These are phyloP conservation scores for Takifugu flavidus DNA, from an alignment of 2,113 vertebrate species.

Conservation along the genomic window DNA sequence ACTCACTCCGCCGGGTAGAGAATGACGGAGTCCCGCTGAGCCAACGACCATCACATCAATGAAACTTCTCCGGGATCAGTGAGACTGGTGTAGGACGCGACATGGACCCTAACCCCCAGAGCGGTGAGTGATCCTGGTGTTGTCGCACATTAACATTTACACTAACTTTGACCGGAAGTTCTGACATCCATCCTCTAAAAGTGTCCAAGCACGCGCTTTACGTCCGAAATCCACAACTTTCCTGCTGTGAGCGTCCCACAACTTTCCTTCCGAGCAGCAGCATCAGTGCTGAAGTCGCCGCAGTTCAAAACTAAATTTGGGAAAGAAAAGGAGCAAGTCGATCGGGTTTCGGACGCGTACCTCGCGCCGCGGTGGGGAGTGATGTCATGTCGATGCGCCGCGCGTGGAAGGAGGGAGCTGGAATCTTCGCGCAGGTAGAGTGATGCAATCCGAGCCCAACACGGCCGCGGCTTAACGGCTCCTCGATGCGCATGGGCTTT, in stretches of 20 bases:
- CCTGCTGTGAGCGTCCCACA: too few species aligned
- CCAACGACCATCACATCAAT: slow-evolving; percentile 21
- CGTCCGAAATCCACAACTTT: neutral
- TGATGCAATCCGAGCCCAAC: slow-evolving; percentile 60
- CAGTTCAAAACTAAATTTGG: neutral
- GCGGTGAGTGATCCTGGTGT: slow-evolving; percentile 46
- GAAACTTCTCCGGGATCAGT: slow-evolving; percentile 18
- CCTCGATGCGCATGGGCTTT: slow-evolving; percentile 29
- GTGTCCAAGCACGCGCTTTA: neutral
- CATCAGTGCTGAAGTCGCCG: neutral
- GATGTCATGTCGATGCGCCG: slow-evolving; percentile 50
- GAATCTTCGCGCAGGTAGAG: slow-evolving; percentile 49
- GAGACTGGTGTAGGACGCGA: neutral
- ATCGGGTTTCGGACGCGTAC: neutral
- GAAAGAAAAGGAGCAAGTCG: too few species aligned
- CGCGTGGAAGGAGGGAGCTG: slow-evolving; percentile 23
- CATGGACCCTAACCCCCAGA: slow-evolving; percentile 61
- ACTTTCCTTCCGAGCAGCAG: too few species aligned
- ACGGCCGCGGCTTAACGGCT: slow-evolving; percentile 35
- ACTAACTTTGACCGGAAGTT: neutral
- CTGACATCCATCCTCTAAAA: neutral
- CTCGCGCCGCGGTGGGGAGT: slow-evolving; percentile 14
- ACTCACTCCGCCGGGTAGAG: slow-evolving; percentile 33
- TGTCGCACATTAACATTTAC: neutral
- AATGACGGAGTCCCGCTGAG: slow-evolving; percentile 8